Evolutionary conservation across 2,113 vertebrate genomes (phyloP).

Genomic region (Rhodinocichla rosea): DNA sequence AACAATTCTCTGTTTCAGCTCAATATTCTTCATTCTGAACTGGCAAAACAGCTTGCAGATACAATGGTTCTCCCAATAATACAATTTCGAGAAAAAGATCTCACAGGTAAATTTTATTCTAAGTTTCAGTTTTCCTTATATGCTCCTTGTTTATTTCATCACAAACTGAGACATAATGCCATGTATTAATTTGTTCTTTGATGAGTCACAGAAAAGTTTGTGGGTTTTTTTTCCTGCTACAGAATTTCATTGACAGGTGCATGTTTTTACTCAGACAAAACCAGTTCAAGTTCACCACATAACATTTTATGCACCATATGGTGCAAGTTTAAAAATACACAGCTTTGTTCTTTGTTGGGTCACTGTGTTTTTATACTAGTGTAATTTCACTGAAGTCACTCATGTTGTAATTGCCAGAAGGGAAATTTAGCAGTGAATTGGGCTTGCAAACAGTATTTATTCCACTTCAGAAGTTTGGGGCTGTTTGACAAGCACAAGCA

Average conservation of each 20-base stretch:
- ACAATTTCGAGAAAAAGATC: constrained; percentile 96
- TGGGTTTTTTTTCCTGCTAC: not conserved
- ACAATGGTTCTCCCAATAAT: constrained; percentile 94
- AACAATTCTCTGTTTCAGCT: constrained; percentile 76
- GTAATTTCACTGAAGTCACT: not conserved
- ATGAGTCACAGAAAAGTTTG: not conserved
- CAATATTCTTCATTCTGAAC: constrained; percentile 87
- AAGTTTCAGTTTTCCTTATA: not conserved
- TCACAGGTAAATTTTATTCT: constrained; percentile 83
- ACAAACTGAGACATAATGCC: not conserved
- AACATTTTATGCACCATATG: not conserved
- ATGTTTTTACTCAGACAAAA: not conserved
- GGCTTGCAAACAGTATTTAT: not conserved
- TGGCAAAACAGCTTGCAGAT: constrained; percentile 93
- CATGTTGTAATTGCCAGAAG: not conserved
- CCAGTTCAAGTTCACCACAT: not conserved
- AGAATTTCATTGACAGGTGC: not conserved
- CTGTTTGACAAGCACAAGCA: not conserved
- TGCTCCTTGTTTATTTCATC: not conserved
- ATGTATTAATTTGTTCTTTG: not conserved
- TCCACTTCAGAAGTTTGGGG: not conserved
- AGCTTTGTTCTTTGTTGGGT: not conserved
- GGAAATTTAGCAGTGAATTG: not conserved
- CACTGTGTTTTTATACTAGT: not conserved
- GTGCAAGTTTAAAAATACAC: not conserved